A percentile compares a stretch with the other conserved stretches of the same genome.
Evolutionary conservation across 2,113 vertebrate genomes (phyloP).

Genomic region (Ictidomys tridecemlineatus): DNA sequence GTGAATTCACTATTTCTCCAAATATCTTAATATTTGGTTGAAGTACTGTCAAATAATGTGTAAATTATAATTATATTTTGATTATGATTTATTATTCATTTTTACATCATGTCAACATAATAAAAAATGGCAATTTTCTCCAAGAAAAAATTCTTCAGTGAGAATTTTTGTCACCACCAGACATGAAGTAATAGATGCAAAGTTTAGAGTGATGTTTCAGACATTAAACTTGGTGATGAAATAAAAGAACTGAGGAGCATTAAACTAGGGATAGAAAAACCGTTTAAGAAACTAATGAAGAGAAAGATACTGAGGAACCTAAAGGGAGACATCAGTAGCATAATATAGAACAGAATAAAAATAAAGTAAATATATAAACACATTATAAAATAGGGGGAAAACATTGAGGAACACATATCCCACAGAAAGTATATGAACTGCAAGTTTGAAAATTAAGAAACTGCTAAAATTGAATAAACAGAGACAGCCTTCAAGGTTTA

Average conservation of each 20-base stretch:
- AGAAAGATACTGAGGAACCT: background rate
- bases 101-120: background rate
- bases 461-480: background rate
- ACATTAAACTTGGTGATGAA: background rate
- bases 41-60: background rate
- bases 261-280: background rate
- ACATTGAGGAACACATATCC: background rate
- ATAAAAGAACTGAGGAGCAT: background rate
- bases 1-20: background rate
- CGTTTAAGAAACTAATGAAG: background rate
- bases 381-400: background rate
- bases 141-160: background rate
- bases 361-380: background rate
- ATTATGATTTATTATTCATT: background rate
- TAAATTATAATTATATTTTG: background rate
- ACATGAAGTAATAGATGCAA: background rate
- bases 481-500: background rate
- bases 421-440: background rate
- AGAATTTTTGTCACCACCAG: background rate
- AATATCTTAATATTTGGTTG: background rate
- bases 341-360: background rate
- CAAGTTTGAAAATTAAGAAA: background rate
- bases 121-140: background rate
- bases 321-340: background rate
- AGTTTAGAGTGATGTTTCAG: background rate